These are phyloP conservation scores for Gopherus evgoodei DNA, from an alignment of 2,113 vertebrate genomes.

Conservation along the genomic window DNA sequence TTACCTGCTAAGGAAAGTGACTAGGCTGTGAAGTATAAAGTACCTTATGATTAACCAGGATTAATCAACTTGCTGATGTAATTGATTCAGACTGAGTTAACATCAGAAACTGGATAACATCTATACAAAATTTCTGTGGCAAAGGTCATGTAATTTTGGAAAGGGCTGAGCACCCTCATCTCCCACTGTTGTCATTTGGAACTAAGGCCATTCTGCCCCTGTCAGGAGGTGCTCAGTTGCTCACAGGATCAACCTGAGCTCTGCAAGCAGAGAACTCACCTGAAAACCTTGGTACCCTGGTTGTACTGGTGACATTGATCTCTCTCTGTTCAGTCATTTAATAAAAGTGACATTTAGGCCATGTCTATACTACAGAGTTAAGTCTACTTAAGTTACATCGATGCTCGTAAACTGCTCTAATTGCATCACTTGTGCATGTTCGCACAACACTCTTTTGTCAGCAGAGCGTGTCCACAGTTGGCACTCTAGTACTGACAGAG, in stretches of 20 bases:
- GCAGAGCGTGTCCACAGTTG: too few relatives aligned
- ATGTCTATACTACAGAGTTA: too few relatives aligned
- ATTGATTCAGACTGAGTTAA: neutral
- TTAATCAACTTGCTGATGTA: neutral
- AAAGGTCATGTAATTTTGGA: neutral
- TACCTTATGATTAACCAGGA: neutral
- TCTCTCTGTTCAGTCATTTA: neutral
- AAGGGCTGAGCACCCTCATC: neutral
- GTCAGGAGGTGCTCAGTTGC: neutral
- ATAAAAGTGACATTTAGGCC: neutral
- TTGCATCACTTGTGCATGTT: too few relatives aligned
- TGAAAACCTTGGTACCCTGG: too few relatives aligned
- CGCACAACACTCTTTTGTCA: too few relatives aligned
- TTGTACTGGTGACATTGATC: too few relatives aligned
- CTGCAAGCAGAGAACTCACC: neutral
- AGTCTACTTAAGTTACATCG: too few relatives aligned
- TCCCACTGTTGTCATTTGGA: neutral
- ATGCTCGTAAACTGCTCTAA: too few relatives aligned
- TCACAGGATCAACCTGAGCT: neutral
- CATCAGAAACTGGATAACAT: neutral
- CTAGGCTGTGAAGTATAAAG: neutral
- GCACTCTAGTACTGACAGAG: too few relatives aligned
- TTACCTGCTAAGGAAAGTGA: neutral
- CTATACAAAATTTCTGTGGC: neutral
- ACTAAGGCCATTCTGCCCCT: neutral